Conservation (phyloP, 2,888 invertebrate species). For the Tenthredo notha region DNA sequence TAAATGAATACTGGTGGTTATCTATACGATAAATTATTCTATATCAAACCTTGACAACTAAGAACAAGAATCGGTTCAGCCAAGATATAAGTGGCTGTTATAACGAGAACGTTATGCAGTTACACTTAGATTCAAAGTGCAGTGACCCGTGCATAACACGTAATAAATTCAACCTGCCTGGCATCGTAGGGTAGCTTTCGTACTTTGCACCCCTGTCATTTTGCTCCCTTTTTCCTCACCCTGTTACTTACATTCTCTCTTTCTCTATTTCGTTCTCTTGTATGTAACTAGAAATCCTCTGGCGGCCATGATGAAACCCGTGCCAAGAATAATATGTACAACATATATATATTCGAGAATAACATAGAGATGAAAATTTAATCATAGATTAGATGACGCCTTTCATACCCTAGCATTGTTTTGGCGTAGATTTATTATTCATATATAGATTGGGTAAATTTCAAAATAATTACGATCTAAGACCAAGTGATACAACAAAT, state of each 20-base stretch:
- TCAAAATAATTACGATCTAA: not conserved
- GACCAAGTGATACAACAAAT: not conserved
- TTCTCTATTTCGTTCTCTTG: constrained; percentile 49
- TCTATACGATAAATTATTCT: not conserved
- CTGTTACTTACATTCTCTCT: constrained; percentile 2
- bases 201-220: not conserved
- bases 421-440: constrained; percentile 12
- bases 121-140: constrained; percentile 34
- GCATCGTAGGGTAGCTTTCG: constrained; percentile 14
- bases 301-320: constrained; percentile 42
- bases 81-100: constrained; percentile 30
- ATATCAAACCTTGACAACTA: not conserved
- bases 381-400: constrained; percentile 37
- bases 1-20: not conserved
- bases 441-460: not conserved
- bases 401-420: not conserved
- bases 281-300: constrained; percentile 21
- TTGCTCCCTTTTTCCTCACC: not conserved
- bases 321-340: constrained; percentile 44
- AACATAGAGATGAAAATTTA: constrained; percentile 32
- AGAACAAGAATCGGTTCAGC: constrained; percentile 19
- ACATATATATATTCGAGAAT: not conserved
- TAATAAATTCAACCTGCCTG: constrained; percentile 44
- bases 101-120: constrained; percentile 39
- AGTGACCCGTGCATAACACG: constrained; percentile 43